Evolutionary conservation across 1,140 invertebrate genomes (phyloP), one percentile per base, ranked within the genome.

Genomic region (Anastrepha obliqua): DNA sequence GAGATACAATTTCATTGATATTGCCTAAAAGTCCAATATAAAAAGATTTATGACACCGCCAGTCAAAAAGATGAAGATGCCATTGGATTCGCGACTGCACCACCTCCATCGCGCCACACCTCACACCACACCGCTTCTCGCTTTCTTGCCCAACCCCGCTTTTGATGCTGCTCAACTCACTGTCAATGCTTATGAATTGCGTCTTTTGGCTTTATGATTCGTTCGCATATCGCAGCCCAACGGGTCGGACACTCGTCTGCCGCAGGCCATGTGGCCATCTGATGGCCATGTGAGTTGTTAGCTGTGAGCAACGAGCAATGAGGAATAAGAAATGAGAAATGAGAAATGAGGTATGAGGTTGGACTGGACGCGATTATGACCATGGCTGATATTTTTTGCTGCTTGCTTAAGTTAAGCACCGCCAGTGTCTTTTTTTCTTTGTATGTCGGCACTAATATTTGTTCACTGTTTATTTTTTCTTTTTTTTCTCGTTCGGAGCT

Each of bases 1-100:
- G 89, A 92, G 91, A 92, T 92, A 92, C 90, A 91, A 92, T 92
- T 92, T 92, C 91, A 91, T 92, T 92, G 91, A 92, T 92, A 92
- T 92, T 90, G 90, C 89, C 91, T 90, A 91, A 92, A 91, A 91
- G 91, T 91, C 90, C 91, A 92, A 92, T 92, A 92, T 92, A 74
- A 62, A 17, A 88, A 92, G 91, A 92, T 92, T 92, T 92, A 92
- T 92, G 90, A 87, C 90, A 89, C 88, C 88, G 86, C 86, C 88
- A 89, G 88, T 88, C 81, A 87, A 81, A 67, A 81, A 81, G 74
- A 81, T 81, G 74, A 81, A 81, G 74, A 81, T 81, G 74, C 74
- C 47, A 47, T 81, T 81, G 74, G 74, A 81, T 58, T 74, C 78
- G 86, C 85, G 78, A 55, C 42, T 60, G 86, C 65, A 44, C 42